Percentiles rank a stretch among this genome's conserved stretches.
Evolutionary conservation across 2,797 vertebrate species (phyloP).

Genomic region (Labeo calbasu): DNA sequence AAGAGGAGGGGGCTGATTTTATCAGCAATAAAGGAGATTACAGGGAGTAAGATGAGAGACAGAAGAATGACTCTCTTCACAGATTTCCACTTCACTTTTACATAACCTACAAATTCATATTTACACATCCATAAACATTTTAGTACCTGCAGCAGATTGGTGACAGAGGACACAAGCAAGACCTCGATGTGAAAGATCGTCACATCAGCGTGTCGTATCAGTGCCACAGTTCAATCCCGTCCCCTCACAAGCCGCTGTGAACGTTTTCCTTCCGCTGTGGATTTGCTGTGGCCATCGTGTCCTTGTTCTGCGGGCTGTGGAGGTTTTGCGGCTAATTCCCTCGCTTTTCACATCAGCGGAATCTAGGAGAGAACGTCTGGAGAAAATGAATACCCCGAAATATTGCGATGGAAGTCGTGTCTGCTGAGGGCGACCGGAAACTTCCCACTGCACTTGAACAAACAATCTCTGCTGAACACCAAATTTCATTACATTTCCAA

Average conservation of each 20-base stretch:
- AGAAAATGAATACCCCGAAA: neutral
- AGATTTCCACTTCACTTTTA: conserved; percentile 20
- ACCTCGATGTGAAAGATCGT: neutral
- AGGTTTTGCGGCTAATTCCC: conserved; percentile 20
- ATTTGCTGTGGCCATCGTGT: neutral
- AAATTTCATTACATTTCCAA: conserved; percentile 29
- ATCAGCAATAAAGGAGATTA: conserved; percentile 63
- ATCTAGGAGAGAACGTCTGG: neutral
- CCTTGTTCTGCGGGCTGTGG: neutral
- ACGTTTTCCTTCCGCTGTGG: neutral
- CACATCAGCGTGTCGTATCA: neutral
- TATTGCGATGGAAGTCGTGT: neutral
- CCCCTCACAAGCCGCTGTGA: neutral
- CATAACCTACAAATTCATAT: conserved; percentile 34
- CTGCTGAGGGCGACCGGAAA: neutral
- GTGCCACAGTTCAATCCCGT: neutral
- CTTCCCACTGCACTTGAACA: neutral
- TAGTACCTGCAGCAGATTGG: neutral
- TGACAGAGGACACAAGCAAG: neutral
- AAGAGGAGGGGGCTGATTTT: conserved; percentile 37
- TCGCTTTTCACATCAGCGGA: neutral
- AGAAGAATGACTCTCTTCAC: conserved; percentile 14
- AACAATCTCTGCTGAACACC: conserved; percentile 8
- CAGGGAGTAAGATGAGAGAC: conserved; percentile 55
- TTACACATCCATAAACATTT: neutral